Base-by-base conservation (phyloP, 2,888 invertebrate species). In the Ptilodon capucinus region DNA sequence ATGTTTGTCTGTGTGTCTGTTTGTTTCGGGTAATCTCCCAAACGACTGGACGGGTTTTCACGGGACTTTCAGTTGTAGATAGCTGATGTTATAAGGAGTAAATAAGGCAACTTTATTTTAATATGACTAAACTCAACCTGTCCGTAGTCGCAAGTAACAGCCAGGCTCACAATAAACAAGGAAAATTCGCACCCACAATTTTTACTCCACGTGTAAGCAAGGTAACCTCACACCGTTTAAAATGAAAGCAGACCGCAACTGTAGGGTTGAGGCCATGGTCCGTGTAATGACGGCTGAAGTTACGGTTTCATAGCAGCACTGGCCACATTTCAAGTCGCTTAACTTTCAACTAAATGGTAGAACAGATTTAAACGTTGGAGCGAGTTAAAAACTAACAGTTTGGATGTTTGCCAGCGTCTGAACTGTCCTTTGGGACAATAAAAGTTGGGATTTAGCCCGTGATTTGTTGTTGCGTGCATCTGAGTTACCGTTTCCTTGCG, bases 361-460 rank as follows among this genome's bases (percentile, higher is more conserved):
- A 67, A 55, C 49, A 53, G 61, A 63, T 68, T 72, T 65, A 65
- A 68, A 66, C 62, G 53, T 58, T 45, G 39, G 42, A 53, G 49
- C 34, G 51, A 60, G 61, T 57, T 63, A 51, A 56, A 45, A 68
- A 59, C 60, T 57, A 51, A 62, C 48, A 59, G 51, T 46, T 64
- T 59, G 48, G 60, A 59, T 60, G 57, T 60, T 53, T 34, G 47
- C 51, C 51, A 57, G 69, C 16, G 23, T 16, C 23, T 54, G 40
- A 64, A 60, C 61, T 58, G 55, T 63, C 47, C 47, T 64, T 53
- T 60, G 46, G 60, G 52, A 53, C 40, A 49, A 47, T 46, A 48
- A 55, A 56, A 67, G 54, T 60, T 62, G 32, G 44, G 56, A 42
- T 54, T 51, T 51, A 46, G 43, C 16, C 19, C 32, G 46, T 61